Percentiles rank a stretch among this genome's conserved stretches.
Evolutionary conservation across 2,797 vertebrate genomes (phyloP).

Genomic region (Myoxocephalus aenaeus): DNA sequence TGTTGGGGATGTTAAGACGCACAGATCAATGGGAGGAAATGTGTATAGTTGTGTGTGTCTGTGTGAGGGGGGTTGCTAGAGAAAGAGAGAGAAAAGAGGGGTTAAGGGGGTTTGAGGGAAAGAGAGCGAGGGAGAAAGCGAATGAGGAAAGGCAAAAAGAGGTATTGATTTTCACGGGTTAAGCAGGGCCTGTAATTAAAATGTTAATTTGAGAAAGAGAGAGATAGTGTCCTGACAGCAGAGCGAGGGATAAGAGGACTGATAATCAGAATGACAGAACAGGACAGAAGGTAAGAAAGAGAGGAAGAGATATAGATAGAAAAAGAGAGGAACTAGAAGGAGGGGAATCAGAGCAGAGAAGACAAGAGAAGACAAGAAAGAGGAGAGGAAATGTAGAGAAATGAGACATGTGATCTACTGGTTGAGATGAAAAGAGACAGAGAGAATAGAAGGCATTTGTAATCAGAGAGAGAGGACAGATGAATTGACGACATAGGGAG

Average conservation of each 20-base stretch:
- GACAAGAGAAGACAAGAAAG: constrained; percentile 49
- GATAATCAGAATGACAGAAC: constrained; percentile 86
- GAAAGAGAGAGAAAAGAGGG: constrained; percentile 74
- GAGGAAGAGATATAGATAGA: constrained; percentile 1
- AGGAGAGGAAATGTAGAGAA: constrained; percentile 30
- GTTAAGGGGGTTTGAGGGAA: constrained; percentile 40
- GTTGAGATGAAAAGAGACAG: constrained; percentile 15
- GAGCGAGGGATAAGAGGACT: constrained; percentile 91
- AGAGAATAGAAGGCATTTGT: neutral
- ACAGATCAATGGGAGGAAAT: constrained; percentile 86
- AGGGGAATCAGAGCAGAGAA: constrained; percentile 5
- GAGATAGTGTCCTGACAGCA: constrained; percentile 98
- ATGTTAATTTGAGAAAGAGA: constrained; percentile 99
- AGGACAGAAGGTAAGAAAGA: constrained; percentile 63
- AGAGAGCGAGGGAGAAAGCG: constrained; percentile 43
- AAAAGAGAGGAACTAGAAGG: constrained; percentile 1
- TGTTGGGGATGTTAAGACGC: constrained; percentile 83
- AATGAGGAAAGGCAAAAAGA: constrained; percentile 82
- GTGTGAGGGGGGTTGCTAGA: constrained; percentile 49
- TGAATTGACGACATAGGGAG: neutral
- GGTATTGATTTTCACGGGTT: constrained; percentile 95
- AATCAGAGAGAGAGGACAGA: constrained; percentile 2
- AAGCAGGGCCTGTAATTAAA: constrained; percentile 99
- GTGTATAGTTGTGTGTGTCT: constrained; percentile 49
- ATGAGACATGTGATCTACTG: constrained; percentile 33